phyloP scores from a whole-genome alignment of 2,797 vertebrate species.

The Phylloscopus collybita region DNA sequence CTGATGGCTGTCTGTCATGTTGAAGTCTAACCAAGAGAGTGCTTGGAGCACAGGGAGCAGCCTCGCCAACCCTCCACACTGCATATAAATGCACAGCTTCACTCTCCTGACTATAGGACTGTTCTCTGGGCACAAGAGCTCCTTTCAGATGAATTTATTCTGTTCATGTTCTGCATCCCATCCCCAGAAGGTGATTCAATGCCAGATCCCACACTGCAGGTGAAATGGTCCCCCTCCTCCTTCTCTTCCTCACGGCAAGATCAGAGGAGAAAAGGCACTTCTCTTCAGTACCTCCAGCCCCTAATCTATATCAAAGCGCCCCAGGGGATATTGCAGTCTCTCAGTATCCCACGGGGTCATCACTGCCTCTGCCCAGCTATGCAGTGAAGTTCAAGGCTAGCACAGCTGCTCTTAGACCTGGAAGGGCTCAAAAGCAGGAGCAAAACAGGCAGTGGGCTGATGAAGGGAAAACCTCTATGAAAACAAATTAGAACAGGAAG shows the following conservation, averaged over 20 bases:
- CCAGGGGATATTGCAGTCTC: neutral
- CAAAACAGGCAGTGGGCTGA: neutral
- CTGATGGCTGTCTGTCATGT: slow-evolving; percentile 69
- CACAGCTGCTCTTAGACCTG: slow-evolving; percentile 3
- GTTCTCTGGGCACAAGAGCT: slow-evolving; percentile 57
- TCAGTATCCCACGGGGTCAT: neutral
- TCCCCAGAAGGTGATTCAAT: neutral
- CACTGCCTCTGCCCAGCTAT: neutral
- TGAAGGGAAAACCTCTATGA: slow-evolving; percentile 23
- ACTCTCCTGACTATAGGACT: slow-evolving; percentile 30
- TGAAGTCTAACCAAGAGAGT: slow-evolving; percentile 58
- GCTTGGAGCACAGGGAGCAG: slow-evolving; percentile 41
- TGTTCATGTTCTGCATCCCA: slow-evolving; percentile 19
- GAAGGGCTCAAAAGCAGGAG: neutral
- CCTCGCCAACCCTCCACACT: slow-evolving; percentile 65
- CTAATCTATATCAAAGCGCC: neutral
- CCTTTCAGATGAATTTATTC: slow-evolving; percentile 56
- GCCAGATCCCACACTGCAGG: slow-evolving; percentile 47
- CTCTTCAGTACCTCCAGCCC: neutral
- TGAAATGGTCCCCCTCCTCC: neutral
- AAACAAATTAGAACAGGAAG: slow-evolving; percentile 40
- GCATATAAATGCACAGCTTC: slow-evolving; percentile 68
- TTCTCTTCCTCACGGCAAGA: neutral
- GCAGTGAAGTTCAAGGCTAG: neutral
- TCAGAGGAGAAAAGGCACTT: neutral